A percentile compares a stretch with the other conserved stretches of the same genome.
Conservation (phyloP, 2,888 invertebrate species). For the Cerceris ruficornis region DNA sequence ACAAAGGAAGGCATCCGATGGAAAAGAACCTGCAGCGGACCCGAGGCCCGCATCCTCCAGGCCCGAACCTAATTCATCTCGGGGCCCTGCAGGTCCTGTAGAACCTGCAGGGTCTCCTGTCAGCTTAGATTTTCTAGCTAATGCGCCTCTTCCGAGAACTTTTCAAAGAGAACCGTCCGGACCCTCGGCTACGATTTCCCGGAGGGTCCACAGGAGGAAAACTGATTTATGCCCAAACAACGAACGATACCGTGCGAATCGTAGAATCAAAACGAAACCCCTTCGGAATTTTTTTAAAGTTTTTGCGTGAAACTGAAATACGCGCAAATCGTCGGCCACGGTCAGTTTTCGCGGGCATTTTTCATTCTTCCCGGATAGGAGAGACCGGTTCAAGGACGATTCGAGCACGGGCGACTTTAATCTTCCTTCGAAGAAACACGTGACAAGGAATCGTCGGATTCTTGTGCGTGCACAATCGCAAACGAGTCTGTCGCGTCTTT, state of each 20-base stretch:
- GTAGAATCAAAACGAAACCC: no score
- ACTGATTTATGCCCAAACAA: no score
- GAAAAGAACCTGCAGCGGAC: constrained; percentile 68
- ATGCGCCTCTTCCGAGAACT: constrained; percentile 35
- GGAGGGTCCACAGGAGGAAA: background rate
- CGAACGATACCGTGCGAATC: background rate
- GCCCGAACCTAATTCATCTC: constrained; percentile 65
- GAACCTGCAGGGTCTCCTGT: constrained; percentile 44
- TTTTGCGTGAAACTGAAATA: no score
- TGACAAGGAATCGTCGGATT: constrained; percentile 27
- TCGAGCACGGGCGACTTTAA: constrained; percentile 28
- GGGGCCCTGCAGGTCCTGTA: constrained; percentile 53
- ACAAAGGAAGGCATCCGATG: constrained; percentile 69
- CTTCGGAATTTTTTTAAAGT: no score
- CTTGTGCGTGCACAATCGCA: background rate
- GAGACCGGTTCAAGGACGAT: constrained; percentile 23
- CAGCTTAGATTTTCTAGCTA: constrained; percentile 39
- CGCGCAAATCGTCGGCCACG: no score
- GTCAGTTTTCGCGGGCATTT: no score
- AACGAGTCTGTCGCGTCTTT: constrained; percentile 13
- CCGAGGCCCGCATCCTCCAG: constrained; percentile 55
- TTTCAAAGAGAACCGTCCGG: constrained; percentile 41
- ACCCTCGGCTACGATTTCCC: background rate
- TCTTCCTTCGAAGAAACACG: constrained; percentile 13
- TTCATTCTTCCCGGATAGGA: constrained; percentile 11